Evolutionary conservation across 1,140 invertebrate genomes (phyloP).

Genomic region (Temnothorax curvispinosus): DNA sequence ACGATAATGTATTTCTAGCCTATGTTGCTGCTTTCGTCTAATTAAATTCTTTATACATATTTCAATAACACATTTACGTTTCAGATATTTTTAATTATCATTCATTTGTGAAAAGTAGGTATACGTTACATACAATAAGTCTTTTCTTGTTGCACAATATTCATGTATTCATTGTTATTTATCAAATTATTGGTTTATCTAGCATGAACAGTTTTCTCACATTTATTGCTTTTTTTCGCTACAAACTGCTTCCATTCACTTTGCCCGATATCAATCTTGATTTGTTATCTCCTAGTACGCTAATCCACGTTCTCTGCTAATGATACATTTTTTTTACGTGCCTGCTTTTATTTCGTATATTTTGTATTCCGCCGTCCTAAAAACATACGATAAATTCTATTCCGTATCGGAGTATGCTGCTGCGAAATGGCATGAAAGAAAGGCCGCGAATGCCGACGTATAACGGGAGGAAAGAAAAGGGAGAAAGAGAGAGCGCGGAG

Average conservation of each 20-base stretch:
- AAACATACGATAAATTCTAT: constrained; percentile 37
- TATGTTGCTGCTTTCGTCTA: background rate
- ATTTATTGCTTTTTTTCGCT: background rate
- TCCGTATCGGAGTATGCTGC: constrained; percentile 10
- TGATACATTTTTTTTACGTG: background rate
- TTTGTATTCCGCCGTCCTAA: background rate
- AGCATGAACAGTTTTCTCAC: background rate
- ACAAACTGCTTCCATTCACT: background rate
- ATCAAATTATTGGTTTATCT: background rate
- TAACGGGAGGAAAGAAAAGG: constrained; percentile 44
- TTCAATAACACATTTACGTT: background rate
- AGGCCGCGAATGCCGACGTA: constrained; percentile 23
- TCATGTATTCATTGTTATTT: background rate
- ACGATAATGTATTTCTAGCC: background rate
- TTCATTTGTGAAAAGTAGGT: background rate
- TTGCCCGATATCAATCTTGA: constrained; percentile 16
- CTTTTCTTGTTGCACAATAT: background rate
- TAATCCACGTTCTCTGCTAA: background rate
- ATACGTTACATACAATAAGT: background rate
- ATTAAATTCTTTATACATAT: too few species aligned
- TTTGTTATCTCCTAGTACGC: background rate
- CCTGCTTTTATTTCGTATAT: constrained; percentile 9
- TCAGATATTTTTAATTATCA: background rate
- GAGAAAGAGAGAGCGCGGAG: constrained; percentile 38
- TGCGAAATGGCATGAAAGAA: constrained; percentile 34